Evolutionary conservation across 2,888 invertebrate species (phyloP).

Genomic region (Caenorhabditis panamensis): DNA sequence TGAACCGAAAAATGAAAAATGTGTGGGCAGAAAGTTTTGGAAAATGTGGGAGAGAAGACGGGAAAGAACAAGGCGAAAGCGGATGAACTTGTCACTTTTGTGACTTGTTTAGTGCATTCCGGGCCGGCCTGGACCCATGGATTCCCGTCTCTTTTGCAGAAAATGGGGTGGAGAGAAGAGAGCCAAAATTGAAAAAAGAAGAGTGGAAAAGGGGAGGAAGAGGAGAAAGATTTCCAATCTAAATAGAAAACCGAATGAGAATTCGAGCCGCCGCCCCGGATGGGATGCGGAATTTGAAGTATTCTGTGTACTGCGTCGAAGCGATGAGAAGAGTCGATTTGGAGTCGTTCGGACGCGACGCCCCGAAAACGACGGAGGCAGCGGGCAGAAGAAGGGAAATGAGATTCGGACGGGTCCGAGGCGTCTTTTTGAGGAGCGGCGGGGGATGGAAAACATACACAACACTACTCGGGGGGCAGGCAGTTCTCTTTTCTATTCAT

Average conservation of each 20-base stretch:
- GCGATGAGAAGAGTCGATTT: conserved; percentile 57
- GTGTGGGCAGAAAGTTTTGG: not conserved
- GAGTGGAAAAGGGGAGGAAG: conserved; percentile 2
- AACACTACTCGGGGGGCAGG: conserved; percentile 6
- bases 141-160: not conserved
- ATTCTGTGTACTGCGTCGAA: conserved; percentile 24
- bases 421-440: conserved; percentile 12
- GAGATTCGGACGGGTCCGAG: conserved; percentile 52
- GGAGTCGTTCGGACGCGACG: conserved; percentile 43
- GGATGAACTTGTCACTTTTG: conserved; percentile 57
- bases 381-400: conserved; percentile 36
- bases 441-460: conserved; percentile 29
- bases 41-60: not conserved
- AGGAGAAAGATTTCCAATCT: conserved; percentile 44
- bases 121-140: not conserved
- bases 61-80: conserved; percentile 26
- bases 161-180: not conserved
- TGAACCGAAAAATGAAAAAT: conserved; percentile 26
- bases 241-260: conserved; percentile 56
- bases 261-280: conserved; percentile 15
- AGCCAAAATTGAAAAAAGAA: conserved; percentile 33
- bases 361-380: not conserved
- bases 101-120: conserved; percentile 26
- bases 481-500: conserved; percentile 12
- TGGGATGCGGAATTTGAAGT: conserved; percentile 35